phyloP scores from a whole-genome alignment of 2,888 invertebrate species.

The Patella depressa region DNA sequence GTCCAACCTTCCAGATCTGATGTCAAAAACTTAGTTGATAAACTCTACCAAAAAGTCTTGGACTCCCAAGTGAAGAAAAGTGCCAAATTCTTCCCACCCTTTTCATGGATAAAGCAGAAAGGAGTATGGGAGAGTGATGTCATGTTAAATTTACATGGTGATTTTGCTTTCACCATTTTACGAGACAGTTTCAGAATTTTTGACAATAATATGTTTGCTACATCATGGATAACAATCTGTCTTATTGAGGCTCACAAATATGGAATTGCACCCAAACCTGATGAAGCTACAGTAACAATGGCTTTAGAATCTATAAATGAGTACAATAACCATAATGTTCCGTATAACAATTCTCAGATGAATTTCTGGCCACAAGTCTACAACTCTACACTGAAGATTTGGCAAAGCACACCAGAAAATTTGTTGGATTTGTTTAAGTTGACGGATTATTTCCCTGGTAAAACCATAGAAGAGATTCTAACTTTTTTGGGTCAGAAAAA shows the following conservation, averaged over 20 bases:
- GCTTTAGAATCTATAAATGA: slow-evolving; percentile 24
- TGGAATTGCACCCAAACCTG: slow-evolving; percentile 32
- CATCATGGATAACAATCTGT: slow-evolving; percentile 58
- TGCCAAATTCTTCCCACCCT: slow-evolving; percentile 40
- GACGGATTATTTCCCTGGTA: slow-evolving; percentile 25
- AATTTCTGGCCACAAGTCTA: slow-evolving; percentile 54
- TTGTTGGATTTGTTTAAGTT: slow-evolving; percentile 30
- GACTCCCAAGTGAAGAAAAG: slow-evolving; percentile 42
- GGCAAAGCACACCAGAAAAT: slow-evolving; percentile 35
- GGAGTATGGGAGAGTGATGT: slow-evolving; percentile 61
- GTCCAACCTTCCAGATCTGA: no score
- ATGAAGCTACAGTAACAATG: slow-evolving; percentile 24
- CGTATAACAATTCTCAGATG: slow-evolving; percentile 46
- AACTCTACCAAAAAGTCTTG: no score
- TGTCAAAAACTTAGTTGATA: no score
- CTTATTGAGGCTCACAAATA: slow-evolving; percentile 55
- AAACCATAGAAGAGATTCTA: slow-evolving; percentile 13
- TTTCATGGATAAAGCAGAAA: slow-evolving; percentile 48
- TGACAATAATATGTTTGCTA: slow-evolving; percentile 66
- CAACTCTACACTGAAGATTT: slow-evolving; percentile 33
- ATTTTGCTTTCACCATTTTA: slow-evolving; percentile 42
- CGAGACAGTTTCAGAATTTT: slow-evolving; percentile 51
- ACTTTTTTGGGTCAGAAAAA: slow-evolving; percentile 14
- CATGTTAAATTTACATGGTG: slow-evolving; percentile 58
- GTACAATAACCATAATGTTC: slow-evolving; percentile 40